Base-by-base conservation (phyloP, 1,140 invertebrate species). In the Arion vulgaris region DNA sequence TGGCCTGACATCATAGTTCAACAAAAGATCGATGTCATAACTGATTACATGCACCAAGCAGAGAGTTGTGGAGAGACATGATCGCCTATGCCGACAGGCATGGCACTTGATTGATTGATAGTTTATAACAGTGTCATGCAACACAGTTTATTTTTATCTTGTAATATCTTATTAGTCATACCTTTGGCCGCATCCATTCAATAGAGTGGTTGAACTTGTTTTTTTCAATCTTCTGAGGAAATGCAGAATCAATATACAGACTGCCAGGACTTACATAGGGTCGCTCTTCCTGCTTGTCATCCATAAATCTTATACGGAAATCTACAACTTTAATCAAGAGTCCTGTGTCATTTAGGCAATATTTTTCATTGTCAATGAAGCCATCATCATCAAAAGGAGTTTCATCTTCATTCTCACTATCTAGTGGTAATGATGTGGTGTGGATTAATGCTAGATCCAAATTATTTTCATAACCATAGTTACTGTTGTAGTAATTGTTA, bases 121-220 rank as follows among this genome's bases (percentile, higher is more conserved):
- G n/a, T n/a, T n/a, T n/a, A n/a, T n/a, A n/a, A 15, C 15, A 45
- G 15, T 7, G 5, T 15, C 15, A 7, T 45, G n/a, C 15, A 45
- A 45, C 5, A 45, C 41, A 45, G 15, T 7, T 15, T 7, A 45
- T 7, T 7, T 45, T 15, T 45, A 57, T 19, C 53, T 57, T 57
- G 19, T 23, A 57, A 23, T 19, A 23, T 57, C 19, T 57, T 57
- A 9, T 57, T 57, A 57, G 23, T 57, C 51, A 66, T 81, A 88
- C 88, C 28, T 38, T 51, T 34, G 88, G 87, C 32, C 88, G 73
- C 73, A 85, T 85, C 88, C 88, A 89, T 71, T 83, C 84, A 17
- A 89, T 26, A n/a, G 36, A 9, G 17, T 66, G 28, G 5, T 39
- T n/a, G n/a, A 45, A 19, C 11, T 81, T 68, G 41, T 88, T n/a